Base-by-base conservation (phyloP, 2,888 invertebrate genomes). In the Sericinus montela region DNA sequence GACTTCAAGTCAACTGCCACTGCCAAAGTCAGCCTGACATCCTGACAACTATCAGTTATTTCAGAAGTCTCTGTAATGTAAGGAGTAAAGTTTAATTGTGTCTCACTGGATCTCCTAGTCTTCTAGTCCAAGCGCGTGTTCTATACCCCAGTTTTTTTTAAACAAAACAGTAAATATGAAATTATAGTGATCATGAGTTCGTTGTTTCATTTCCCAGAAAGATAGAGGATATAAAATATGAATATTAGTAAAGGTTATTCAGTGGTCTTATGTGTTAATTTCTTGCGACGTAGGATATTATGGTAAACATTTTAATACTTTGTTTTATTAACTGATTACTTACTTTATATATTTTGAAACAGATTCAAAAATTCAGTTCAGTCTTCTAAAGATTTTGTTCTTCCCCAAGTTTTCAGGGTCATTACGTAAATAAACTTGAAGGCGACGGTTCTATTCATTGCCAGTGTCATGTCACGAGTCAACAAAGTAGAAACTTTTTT, bases 351-450 rank as follows among this genome's bases (percentile, higher is more conserved):
- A 19, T 19, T 19, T 3, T 5, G 19, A 3, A 19, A 19, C 19
- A 19, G 19, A 19, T 19, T 3, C 19, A 19, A 5, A 3, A 19
- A 19, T 19, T 19, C 19, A 19, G 13, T 14, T 38, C 10, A 29
- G 5, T n/a, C n/a, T 2, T 19, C 19, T 19, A 5, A 19, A 3
- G 25, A 25, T 32, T 32, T 11, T n/a, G 29, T 40, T 34, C 28
- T 51, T 42, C 37, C 41, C 15, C n/a, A 37, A 87, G 88, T 71
- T 84, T 88, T 85, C 88, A 88, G 86, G 88, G 88, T 83, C 85
- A 82, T 78, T 81, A 80, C 80, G 67, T 73, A 86, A 87, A 86
- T 87, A 85, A 75, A 74, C 50, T 54, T 60, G 55, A 54, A 57
- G 62, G 64, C 53, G 57, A 62, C 52, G 57, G 40, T 51, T 60